These are phyloP conservation scores for Sarcophaga peregrina DNA, from an alignment of 1,140 invertebrate genomes.

Conservation along the genomic window DNA sequence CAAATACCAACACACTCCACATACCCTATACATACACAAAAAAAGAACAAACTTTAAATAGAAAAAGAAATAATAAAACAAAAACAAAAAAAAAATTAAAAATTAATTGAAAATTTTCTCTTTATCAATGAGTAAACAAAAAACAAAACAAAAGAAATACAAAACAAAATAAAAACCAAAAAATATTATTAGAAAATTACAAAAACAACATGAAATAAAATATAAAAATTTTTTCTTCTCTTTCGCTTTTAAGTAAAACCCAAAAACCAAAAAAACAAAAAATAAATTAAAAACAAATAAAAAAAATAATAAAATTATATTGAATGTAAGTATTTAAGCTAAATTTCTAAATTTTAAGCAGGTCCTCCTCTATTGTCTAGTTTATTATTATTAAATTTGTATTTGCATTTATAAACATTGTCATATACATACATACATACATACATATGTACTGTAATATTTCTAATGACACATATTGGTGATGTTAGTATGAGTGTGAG, in stretches of 20 bases:
- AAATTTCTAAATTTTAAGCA: constrained; percentile 4
- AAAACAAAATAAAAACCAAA: not conserved
- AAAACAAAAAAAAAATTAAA: not conserved
- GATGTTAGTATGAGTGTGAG: too few relatives aligned
- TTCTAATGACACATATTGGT: too few relatives aligned
- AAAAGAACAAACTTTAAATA: not conserved
- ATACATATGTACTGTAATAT: too few relatives aligned
- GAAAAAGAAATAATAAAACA: not conserved
- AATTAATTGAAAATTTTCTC: constrained; percentile 1
- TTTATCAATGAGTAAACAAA: not conserved
- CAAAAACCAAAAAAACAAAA: not conserved
- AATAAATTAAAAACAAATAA: not conserved
- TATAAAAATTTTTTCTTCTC: not conserved
- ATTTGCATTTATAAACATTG: not conserved
- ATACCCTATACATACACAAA: not conserved
- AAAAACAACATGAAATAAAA: not conserved
- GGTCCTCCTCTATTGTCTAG: not conserved
- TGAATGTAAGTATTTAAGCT: not conserved
- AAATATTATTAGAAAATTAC: not conserved
- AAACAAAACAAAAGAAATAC: not conserved
- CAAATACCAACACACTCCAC: not conserved
- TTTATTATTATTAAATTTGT: not conserved
- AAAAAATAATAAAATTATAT: too few relatives aligned
- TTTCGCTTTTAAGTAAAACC: constrained; percentile 4
- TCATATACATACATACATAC: too few relatives aligned